Conservation (phyloP, 1,140 invertebrate genomes). For the Archegozetes longisetosus region DNA sequence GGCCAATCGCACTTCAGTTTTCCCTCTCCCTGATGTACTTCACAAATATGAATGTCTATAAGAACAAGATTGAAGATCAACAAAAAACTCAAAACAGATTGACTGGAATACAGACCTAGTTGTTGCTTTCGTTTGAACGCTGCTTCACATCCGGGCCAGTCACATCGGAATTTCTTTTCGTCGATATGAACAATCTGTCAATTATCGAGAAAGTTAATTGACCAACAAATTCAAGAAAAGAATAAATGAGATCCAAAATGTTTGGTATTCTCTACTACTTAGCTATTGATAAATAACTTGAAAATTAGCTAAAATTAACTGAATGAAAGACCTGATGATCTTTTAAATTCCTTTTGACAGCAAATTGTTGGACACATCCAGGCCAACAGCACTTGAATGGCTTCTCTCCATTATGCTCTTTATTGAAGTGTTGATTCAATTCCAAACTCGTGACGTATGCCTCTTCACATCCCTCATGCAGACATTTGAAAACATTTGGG, state of each 20-base stretch:
- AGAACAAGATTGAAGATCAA: background rate
- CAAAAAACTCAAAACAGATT: background rate
- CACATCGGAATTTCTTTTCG: background rate
- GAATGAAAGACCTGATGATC: background rate
- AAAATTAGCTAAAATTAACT: too few relatives aligned
- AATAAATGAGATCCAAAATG: too few relatives aligned
- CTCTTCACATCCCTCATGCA: background rate
- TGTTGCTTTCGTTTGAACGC: background rate
- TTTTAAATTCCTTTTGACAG: background rate
- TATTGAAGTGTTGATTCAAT: background rate
- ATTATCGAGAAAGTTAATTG: background rate
- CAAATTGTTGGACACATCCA: background rate
- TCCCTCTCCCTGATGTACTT: background rate
- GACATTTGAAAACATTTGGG: background rate
- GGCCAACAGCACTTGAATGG: conserved; percentile 20
- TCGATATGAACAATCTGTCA: background rate
- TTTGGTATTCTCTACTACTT: too few relatives aligned
- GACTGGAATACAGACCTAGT: background rate
- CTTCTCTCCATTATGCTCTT: conserved; percentile 22
- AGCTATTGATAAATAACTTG: too few relatives aligned
- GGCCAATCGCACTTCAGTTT: background rate
- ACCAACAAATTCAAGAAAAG: too few relatives aligned
- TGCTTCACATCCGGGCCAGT: background rate
- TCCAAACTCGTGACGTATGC: background rate
- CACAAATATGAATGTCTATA: background rate